These are phyloP conservation scores for Sylvia atricapilla DNA, from an alignment of 2,113 vertebrate species.

Conservation along the genomic window DNA sequence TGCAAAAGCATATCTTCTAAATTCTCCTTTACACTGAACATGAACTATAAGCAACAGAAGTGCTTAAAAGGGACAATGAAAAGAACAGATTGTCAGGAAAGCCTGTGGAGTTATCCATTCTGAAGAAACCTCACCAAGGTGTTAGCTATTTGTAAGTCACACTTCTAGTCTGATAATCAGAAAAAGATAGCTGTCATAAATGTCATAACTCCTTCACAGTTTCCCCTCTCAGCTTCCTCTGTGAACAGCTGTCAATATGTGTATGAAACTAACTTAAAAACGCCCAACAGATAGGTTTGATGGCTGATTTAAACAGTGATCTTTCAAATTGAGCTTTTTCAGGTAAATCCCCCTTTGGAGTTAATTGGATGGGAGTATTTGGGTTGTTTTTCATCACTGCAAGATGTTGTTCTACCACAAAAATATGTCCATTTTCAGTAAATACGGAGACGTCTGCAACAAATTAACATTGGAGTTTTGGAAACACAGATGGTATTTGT, in stretches of 20 bases:
- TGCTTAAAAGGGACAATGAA: neutral
- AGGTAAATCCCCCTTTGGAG: neutral
- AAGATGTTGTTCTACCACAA: conserved; percentile 42
- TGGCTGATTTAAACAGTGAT: neutral
- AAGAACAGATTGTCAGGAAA: neutral
- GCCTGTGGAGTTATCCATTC: neutral
- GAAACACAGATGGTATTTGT: conserved; percentile 64
- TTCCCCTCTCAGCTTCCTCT: neutral
- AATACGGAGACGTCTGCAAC: conserved; percentile 4
- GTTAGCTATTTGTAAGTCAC: neutral
- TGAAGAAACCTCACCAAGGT: neutral
- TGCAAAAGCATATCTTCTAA: neutral
- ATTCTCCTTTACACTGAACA: neutral
- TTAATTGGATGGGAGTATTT: neutral
- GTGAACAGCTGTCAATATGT: neutral
- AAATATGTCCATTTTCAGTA: conserved; percentile 51
- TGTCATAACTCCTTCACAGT: neutral
- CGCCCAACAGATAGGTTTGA: neutral
- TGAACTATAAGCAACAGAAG: neutral
- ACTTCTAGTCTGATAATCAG: neutral
- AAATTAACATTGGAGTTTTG: conserved; percentile 22
- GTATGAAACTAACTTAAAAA: neutral
- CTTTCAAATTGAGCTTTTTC: neutral
- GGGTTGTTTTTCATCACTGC: conserved; percentile 11
- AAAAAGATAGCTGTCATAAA: neutral